These are phyloP conservation scores for Borostomias antarcticus DNA, from an alignment of 2,797 vertebrate species.

Conservation along the genomic window DNA sequence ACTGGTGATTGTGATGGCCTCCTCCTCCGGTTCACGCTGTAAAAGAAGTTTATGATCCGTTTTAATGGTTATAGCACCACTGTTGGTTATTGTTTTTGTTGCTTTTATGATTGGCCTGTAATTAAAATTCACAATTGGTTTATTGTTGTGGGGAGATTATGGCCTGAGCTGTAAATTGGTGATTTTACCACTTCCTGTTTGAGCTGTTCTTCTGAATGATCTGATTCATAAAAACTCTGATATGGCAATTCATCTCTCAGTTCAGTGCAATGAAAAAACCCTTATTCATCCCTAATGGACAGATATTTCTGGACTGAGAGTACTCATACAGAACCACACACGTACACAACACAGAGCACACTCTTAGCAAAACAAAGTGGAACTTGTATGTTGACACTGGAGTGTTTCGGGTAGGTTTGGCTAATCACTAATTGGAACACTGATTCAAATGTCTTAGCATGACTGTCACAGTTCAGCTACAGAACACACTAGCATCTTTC, in stretches of 20 bases:
- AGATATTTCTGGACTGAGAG: too few relatives aligned
- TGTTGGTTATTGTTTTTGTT: constrained; percentile 53
- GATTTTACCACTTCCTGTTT: constrained; percentile 28
- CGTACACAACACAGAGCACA: too few relatives aligned
- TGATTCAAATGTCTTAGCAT: constrained; percentile 16
- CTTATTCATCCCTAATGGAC: too few relatives aligned
- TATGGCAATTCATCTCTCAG: too few relatives aligned
- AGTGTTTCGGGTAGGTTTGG: neutral
- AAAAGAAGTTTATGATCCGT: neutral
- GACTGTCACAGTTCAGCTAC: constrained; percentile 64
- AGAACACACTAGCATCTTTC: constrained; percentile 73
- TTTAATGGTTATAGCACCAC: constrained; percentile 19
- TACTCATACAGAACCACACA: neutral
- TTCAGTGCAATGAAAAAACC: too few relatives aligned
- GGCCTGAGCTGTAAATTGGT: constrained; percentile 57
- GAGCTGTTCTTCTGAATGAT: neutral
- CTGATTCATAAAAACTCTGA: neutral
- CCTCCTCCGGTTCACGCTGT: neutral
- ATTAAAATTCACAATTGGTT: constrained; percentile 64
- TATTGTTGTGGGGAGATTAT: constrained; percentile 55
- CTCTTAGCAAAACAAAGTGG: too few relatives aligned
- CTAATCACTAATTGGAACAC: too few relatives aligned
- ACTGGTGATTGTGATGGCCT: neutral
- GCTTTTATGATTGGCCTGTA: constrained; percentile 57
- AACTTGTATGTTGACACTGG: too few relatives aligned